These are phyloP conservation scores for Pluvialis apricaria DNA, from an alignment of 2,113 vertebrate species.

Conservation along the genomic window DNA sequence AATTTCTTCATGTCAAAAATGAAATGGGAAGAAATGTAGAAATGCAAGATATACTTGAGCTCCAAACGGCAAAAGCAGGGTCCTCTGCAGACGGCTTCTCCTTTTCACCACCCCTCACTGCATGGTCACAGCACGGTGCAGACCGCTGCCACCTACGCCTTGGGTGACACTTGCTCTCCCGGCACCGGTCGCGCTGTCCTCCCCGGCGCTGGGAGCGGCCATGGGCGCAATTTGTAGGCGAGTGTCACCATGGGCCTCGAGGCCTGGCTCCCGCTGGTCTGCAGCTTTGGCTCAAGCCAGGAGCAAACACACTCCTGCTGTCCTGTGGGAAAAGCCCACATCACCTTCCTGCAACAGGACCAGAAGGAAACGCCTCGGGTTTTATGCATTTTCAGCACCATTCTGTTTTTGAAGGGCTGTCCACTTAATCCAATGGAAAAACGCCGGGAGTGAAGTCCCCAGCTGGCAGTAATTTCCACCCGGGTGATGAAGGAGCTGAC, in stretches of 20 bases:
- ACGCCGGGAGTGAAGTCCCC: background rate
- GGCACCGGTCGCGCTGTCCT: accelerated
- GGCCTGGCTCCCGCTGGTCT: background rate
- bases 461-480: background rate
- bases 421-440: background rate
- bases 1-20: background rate
- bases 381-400: background rate
- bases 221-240: accelerated
- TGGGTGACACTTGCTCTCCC: accelerated
- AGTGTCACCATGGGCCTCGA: accelerated
- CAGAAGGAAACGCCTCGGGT: accelerated
- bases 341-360: background rate
- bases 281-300: background rate
- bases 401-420: background rate
- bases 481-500: background rate
- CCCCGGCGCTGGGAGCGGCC: accelerated
- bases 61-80: background rate
- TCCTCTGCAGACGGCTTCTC: background rate
- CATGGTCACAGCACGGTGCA: accelerated
- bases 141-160: accelerated
- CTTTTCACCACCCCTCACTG: background rate
- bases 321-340: background rate
- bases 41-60: background rate
- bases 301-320: background rate
- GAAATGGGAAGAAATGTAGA: background rate